phyloP scores from a whole-genome alignment of 2,113 vertebrate species.

The Origma solitaria region DNA sequence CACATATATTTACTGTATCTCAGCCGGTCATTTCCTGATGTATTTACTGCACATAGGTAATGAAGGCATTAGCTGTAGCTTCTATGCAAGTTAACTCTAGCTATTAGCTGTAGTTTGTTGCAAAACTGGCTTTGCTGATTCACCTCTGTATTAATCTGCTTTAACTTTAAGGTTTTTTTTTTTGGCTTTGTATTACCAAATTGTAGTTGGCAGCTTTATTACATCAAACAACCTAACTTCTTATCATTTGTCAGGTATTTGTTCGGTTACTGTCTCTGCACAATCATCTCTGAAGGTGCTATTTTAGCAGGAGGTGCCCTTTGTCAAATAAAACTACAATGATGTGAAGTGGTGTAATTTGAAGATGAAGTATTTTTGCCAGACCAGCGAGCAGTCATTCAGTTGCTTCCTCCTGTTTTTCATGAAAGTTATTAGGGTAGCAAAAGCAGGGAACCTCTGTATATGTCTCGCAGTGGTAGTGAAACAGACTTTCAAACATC shows the following conservation, averaged over 20 bases:
- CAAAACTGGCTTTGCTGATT: background rate
- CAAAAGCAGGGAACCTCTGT: background rate
- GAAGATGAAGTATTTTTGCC: background rate
- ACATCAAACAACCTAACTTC: background rate
- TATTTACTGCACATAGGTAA: background rate
- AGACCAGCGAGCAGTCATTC: background rate
- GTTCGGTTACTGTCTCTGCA: background rate
- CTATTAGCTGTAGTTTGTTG: background rate
- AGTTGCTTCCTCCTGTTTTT: background rate
- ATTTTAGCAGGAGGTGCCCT: background rate
- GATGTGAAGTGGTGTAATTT: constrained; percentile 2
- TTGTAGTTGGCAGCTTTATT: background rate
- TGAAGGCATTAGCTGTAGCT: background rate
- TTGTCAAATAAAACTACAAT: background rate
- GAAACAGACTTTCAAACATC: background rate
- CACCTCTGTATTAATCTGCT: background rate
- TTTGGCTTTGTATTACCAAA: background rate
- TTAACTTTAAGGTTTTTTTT: background rate
- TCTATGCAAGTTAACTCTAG: background rate
- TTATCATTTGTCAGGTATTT: background rate
- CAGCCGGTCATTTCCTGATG: background rate
- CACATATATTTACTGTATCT: background rate
- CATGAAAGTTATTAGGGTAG: background rate
- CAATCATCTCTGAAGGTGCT: background rate
- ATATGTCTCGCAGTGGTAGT: background rate